phyloP scores from a whole-genome alignment of 2,797 vertebrate species.

The Protosalanx chinensis region DNA sequence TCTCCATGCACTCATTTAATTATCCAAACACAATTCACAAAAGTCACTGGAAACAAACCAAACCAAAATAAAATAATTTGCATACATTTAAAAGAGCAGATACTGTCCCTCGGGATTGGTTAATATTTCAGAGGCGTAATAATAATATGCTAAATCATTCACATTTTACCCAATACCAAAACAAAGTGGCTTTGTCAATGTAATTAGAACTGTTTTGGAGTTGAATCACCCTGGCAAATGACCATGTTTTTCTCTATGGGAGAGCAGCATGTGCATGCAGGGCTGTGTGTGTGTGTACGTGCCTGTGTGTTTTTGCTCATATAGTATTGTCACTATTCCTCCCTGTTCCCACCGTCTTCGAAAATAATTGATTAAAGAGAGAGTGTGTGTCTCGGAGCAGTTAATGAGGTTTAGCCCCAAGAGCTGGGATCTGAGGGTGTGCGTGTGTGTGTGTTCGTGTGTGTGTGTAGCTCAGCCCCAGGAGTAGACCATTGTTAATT shows the following conservation, averaged over 20 bases:
- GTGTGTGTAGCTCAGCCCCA: slow-evolving; percentile 34
- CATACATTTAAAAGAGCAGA: slow-evolving; percentile 79
- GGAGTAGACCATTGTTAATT: slow-evolving; percentile 65
- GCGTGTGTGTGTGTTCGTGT: slow-evolving; percentile 54
- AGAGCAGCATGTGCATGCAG: slow-evolving; percentile 56
- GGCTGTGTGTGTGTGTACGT: slow-evolving; percentile 35
- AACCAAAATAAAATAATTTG: slow-evolving; percentile 78
- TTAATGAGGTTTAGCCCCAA: slow-evolving; percentile 82
- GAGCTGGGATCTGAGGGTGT: slow-evolving; percentile 64
- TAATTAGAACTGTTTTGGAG: slow-evolving; percentile 75
- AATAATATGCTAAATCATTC: slow-evolving; percentile 80
- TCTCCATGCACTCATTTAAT: slow-evolving; percentile 74
- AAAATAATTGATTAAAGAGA: slow-evolving; percentile 82
- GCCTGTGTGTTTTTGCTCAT: slow-evolving; percentile 40
- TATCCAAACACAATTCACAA: slow-evolving; percentile 76
- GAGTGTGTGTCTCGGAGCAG: slow-evolving; percentile 79
- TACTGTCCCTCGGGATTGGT: slow-evolving; percentile 72
- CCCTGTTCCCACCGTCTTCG: slow-evolving; percentile 69
- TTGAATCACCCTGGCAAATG: slow-evolving; percentile 75
- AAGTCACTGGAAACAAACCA: slow-evolving; percentile 76
- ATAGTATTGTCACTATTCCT: slow-evolving; percentile 73
- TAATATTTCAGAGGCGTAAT: slow-evolving; percentile 79
- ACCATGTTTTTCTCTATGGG: slow-evolving; percentile 72
- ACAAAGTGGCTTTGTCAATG: slow-evolving; percentile 76
- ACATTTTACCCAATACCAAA: slow-evolving; percentile 73